Evolutionary conservation across 2,797 vertebrate genomes (phyloP).

Genomic region (Scyliorhinus canicula): DNA sequence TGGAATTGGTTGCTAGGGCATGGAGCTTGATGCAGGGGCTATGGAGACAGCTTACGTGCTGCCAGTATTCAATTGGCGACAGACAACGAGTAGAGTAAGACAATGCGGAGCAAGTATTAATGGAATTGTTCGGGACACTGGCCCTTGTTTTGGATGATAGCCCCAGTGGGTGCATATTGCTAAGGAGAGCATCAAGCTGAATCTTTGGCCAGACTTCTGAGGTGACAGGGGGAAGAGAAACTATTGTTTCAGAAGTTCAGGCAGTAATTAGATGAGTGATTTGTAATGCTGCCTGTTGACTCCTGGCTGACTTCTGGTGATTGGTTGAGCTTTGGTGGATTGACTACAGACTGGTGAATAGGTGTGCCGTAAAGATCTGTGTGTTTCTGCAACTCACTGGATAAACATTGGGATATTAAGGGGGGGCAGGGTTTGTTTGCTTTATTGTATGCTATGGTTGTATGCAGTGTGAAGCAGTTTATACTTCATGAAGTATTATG

Average conservation of each 20-base stretch:
- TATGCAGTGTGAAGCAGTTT: neutral
- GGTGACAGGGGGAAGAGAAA: neutral
- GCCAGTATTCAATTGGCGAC: neutral
- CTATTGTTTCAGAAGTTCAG: neutral
- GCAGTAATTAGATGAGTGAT: neutral
- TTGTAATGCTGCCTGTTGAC: neutral
- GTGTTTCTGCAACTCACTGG: neutral
- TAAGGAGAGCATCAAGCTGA: neutral
- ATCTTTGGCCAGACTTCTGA: neutral
- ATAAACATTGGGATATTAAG: neutral
- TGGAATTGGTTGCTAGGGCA: neutral
- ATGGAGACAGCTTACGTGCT: neutral
- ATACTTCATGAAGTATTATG: neutral
- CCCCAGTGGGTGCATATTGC: neutral
- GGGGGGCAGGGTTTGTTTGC: neutral
- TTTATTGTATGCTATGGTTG: neutral
- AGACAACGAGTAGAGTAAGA: neutral
- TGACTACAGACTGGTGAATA: neutral
- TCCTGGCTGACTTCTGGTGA: neutral
- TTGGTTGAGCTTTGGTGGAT: neutral
- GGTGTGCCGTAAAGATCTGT: neutral
- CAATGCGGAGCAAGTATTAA: neutral
- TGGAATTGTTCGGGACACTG: neutral
- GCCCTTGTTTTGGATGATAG: neutral
- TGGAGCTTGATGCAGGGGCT: neutral